Percentiles rank a stretch among this genome's conserved stretches.
These are phyloP conservation scores for Oscarella lobularis DNA, from an alignment of 37 sponge, comb jelly and placozoan species.

Conservation along the genomic window DNA sequence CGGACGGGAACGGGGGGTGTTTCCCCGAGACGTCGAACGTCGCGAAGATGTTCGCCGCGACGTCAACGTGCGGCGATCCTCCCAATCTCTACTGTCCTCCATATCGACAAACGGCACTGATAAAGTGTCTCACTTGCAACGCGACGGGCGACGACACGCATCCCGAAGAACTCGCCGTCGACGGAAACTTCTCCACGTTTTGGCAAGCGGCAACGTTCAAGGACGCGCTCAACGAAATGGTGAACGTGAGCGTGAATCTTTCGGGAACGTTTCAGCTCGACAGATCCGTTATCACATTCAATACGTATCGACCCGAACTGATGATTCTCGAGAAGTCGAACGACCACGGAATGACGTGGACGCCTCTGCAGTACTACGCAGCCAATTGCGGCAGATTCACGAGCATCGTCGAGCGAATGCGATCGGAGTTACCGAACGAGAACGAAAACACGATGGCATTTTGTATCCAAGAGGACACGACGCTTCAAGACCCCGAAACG, in stretches of 20 bases:
- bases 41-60: not conserved
- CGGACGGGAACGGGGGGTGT: too few relatives aligned
- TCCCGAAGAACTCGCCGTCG: not conserved
- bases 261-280: not conserved
- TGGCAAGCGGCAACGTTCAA: not conserved
- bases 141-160: not conserved
- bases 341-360: constrained; percentile 1
- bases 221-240: not conserved
- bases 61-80: not conserved
- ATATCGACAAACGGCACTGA: not conserved
- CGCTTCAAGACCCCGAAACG: not conserved
- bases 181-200: not conserved
- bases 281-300: not conserved
- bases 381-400: not conserved
- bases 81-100: not conserved
- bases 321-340: not conserved
- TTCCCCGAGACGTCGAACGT: not conserved
- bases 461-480: not conserved
- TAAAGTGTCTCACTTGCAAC: not conserved
- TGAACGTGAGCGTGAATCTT: not conserved
- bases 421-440: too few relatives aligned
- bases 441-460: not conserved
- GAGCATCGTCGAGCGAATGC: not conserved
- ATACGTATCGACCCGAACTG: not conserved
- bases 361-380: not conserved